These are phyloP conservation scores for Eremophila alpestris DNA, from an alignment of 2,797 vertebrate genomes.

Conservation along the genomic window DNA sequence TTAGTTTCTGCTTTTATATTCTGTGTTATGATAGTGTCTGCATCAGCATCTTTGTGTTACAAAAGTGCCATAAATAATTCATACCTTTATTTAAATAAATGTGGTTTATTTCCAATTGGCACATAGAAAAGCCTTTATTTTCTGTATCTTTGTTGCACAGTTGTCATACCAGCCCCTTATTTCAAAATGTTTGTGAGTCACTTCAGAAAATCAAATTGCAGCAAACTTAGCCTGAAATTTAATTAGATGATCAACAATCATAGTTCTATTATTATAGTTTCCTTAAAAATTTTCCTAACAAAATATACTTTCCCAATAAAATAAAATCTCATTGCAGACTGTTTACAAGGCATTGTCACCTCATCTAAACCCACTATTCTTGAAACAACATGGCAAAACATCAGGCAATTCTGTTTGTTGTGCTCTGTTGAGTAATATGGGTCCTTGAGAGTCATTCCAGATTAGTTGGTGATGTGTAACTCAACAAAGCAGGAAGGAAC, in stretches of 20 bases:
- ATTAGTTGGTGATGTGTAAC: background rate
- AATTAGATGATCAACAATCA: background rate
- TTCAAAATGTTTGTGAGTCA: slow-evolving; percentile 27
- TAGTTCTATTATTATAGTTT: background rate
- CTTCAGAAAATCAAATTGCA: slow-evolving; percentile 10
- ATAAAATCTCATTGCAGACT: background rate
- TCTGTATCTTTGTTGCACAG: background rate
- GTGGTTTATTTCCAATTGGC: slow-evolving; percentile 37
- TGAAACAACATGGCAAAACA: background rate
- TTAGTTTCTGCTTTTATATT: slow-evolving; percentile 1
- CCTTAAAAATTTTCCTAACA: background rate
- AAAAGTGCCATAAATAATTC: slow-evolving; percentile 12
- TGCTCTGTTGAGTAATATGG: background rate
- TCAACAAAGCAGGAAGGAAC: background rate
- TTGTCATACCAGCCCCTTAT: background rate
- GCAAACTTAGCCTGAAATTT: slow-evolving; percentile 7
- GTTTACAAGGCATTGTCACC: background rate
- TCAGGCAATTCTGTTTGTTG: background rate
- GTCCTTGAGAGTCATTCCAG: background rate
- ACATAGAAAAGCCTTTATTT: slow-evolving; percentile 25
- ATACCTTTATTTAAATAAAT: slow-evolving; percentile 43
- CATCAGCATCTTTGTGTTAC: slow-evolving; percentile 15
- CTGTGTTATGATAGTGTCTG: background rate
- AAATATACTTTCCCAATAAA: background rate
- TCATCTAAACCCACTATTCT: background rate